These are phyloP conservation scores for Rhopalosiphum padi DNA, from an alignment of 1,140 invertebrate species.

Conservation along the genomic window DNA sequence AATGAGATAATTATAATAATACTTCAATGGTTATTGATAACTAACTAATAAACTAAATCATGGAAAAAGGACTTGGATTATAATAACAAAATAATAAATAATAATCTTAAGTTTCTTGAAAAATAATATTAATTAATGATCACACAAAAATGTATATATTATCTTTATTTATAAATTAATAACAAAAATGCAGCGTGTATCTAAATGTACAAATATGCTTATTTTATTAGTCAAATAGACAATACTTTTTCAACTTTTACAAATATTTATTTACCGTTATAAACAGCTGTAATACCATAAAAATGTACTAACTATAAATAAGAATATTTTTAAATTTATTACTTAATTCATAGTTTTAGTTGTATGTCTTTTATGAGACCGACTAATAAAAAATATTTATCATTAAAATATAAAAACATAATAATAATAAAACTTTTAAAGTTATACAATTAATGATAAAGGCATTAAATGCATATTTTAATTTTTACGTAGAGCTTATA, in stretches of 20 bases:
- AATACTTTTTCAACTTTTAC: background rate
- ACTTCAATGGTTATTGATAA: background rate
- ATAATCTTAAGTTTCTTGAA: background rate
- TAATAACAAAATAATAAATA: background rate
- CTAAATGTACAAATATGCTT: background rate
- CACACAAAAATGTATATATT: background rate
- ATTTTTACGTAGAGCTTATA: background rate
- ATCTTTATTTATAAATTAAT: slow-evolving; percentile 17
- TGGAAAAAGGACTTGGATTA: background rate
- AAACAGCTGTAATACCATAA: background rate
- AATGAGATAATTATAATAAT: too few species aligned
- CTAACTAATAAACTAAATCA: background rate
- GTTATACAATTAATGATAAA: background rate
- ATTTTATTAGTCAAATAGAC: background rate
- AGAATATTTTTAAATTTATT: background rate
- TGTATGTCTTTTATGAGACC: background rate
- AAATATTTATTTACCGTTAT: background rate
- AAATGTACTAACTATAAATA: background rate
- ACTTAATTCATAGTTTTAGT: background rate
- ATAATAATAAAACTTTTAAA: background rate
- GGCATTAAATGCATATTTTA: background rate
- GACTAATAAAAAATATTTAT: background rate
- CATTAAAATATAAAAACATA: background rate
- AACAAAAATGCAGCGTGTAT: background rate
- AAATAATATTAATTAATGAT: background rate